Evolutionary conservation across 2,797 vertebrate genomes (phyloP).

Genomic region (Gymnothorax javanicus): DNA sequence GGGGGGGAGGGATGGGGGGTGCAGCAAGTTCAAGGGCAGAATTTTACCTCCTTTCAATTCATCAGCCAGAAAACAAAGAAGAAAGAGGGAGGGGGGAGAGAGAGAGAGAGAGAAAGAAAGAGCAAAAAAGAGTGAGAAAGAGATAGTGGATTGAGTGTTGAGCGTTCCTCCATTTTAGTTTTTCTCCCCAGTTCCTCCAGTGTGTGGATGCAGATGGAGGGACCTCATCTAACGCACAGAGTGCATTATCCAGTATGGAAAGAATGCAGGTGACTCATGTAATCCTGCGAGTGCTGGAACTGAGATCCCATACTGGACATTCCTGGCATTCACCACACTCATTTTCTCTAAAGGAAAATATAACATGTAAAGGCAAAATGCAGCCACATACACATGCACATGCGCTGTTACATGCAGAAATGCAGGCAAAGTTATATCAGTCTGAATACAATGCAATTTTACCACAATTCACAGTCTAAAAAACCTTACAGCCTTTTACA

Average conservation of each 20-base stretch:
- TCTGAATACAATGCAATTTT: too few relatives aligned
- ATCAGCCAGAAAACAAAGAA: conserved; percentile 60
- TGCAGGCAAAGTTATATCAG: neutral
- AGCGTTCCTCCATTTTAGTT: conserved; percentile 15
- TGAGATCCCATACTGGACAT: neutral
- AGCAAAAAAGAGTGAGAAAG: conserved; percentile 35
- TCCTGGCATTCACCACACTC: neutral
- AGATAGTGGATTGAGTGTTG: neutral
- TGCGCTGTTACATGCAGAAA: neutral
- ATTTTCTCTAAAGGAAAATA: neutral
- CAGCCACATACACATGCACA: neutral
- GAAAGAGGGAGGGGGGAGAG: neutral
- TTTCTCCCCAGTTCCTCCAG: neutral
- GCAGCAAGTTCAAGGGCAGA: conserved; percentile 64
- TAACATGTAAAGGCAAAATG: neutral
- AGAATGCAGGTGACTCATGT: conserved; percentile 8
- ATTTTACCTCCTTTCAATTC: conserved; percentile 50
- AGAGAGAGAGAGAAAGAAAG: neutral
- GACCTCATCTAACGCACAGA: neutral
- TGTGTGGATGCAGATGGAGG: neutral
- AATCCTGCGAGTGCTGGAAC: neutral
- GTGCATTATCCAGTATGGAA: neutral
- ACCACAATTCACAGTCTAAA: too few relatives aligned
- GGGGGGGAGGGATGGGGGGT: conserved; percentile 56
- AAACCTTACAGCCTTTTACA: too few relatives aligned